A percentile compares a stretch with the other conserved stretches of the same genome.
Conservation (phyloP, 2,113 vertebrate species). For the Piaya cayana region DNA sequence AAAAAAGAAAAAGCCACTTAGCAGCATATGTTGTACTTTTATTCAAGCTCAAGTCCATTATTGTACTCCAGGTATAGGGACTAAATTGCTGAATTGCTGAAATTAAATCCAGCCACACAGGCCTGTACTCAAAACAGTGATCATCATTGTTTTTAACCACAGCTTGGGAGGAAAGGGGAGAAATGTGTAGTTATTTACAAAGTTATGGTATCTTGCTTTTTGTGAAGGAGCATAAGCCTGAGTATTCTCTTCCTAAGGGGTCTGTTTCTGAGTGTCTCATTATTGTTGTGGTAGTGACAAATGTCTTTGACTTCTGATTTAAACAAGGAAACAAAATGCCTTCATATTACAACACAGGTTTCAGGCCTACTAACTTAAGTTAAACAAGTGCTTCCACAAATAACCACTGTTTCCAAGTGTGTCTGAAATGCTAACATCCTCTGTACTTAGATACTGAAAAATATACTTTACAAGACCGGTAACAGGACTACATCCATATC, state of each 20-base stretch:
- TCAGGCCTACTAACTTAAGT: not conserved
- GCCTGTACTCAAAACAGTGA: not conserved
- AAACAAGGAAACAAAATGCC: slow-evolving; percentile 16
- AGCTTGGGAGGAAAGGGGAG: not conserved
- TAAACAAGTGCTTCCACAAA: slow-evolving; percentile 1
- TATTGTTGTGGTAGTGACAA: not conserved
- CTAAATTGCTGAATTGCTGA: not conserved
- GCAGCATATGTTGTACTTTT: not conserved
- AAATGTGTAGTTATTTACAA: slow-evolving; percentile 28
- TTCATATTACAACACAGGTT: not conserved
- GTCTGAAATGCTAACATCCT: not conserved
- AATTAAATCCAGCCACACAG: not conserved
- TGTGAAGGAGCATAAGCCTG: slow-evolving; percentile 31
- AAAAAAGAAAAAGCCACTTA: not conserved
- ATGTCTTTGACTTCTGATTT: slow-evolving; percentile 24
- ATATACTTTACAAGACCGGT: not conserved
- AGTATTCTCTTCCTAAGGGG: slow-evolving; percentile 14
- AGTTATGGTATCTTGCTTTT: slow-evolving; percentile 22
- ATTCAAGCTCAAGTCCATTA: not conserved
- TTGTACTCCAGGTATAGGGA: not conserved
- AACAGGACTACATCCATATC: not conserved
- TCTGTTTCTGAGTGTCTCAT: slow-evolving; percentile 3
- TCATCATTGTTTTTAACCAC: slow-evolving; percentile 9
- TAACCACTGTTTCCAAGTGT: not conserved
- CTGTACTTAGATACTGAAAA: not conserved